These are phyloP conservation scores for Baccha elongata DNA, from an alignment of 2,888 invertebrate genomes.

Conservation along the genomic window DNA sequence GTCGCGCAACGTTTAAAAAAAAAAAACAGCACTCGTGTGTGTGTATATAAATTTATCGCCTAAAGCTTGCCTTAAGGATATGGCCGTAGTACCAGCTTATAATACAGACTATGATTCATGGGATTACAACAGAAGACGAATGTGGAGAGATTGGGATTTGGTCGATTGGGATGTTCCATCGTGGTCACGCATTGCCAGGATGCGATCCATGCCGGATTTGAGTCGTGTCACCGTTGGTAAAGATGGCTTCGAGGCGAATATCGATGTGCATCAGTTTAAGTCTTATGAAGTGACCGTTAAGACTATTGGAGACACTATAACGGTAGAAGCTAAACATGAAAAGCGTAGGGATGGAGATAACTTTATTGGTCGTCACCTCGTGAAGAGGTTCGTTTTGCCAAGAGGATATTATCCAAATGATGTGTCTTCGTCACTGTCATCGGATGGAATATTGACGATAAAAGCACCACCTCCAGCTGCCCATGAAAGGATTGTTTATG, in stretches of 20 bases:
- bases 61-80: constrained; percentile 57
- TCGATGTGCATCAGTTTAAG: constrained; percentile 87
- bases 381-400: constrained; percentile 87
- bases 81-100: constrained; percentile 79
- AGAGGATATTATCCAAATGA: constrained; percentile 87
- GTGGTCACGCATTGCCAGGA: constrained; percentile 80
- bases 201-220: constrained; percentile 81
- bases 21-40: constrained; percentile 3
- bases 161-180: constrained; percentile 80
- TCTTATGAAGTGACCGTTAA: constrained; percentile 88
- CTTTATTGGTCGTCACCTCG: constrained; percentile 91
- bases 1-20: constrained; percentile 18
- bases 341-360: constrained; percentile 89
- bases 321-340: constrained; percentile 88
- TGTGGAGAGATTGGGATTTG: constrained; percentile 81
- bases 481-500: constrained; percentile 87
- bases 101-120: constrained; percentile 80
- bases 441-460: constrained; percentile 90
- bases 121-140: constrained; percentile 80
- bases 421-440: constrained; percentile 85
- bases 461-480: constrained; percentile 85
- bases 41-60: constrained; percentile 25
- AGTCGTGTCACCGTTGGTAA: constrained; percentile 83
- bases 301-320: constrained; percentile 85
- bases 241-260: constrained; percentile 87